Evolutionary conservation across 2,888 invertebrate species (phyloP).

Genomic region (Noctua janthe): DNA sequence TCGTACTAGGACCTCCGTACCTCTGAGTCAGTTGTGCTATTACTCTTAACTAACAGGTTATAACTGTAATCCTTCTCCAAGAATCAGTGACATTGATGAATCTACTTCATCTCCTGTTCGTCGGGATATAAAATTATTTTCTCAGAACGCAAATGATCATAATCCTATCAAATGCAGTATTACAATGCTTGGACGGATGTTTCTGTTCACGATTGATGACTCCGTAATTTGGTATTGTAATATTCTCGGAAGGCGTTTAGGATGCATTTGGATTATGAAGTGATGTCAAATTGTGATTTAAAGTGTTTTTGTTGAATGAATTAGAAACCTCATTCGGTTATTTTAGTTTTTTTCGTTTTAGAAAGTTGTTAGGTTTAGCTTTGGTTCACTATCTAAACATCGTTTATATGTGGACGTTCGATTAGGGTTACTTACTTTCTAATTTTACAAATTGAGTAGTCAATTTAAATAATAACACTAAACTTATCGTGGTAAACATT

Average conservation of each 20-base stretch:
- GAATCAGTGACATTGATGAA: conserved; percentile 68
- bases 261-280: conserved; percentile 32
- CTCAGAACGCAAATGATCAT: conserved; percentile 51
- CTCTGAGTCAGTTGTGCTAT: conserved; percentile 59
- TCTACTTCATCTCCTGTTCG: conserved; percentile 65
- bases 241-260: conserved; percentile 45
- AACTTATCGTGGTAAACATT: not conserved
- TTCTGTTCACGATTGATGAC: conserved; percentile 34
- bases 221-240: conserved; percentile 31
- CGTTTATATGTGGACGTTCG: not conserved
- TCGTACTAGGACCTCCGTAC: conserved; percentile 2
- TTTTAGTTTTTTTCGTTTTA: conserved; percentile 10
- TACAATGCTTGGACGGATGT: conserved; percentile 38
- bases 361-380: not conserved
- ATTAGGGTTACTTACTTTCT: not conserved
- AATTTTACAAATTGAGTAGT: not conserved
- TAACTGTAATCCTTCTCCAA: conserved; percentile 62
- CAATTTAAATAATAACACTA: not conserved
- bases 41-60: conserved; percentile 55
- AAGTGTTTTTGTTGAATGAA: conserved; percentile 36
- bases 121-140: conserved; percentile 57
- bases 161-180: conserved; percentile 46
- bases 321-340: conserved; percentile 4
- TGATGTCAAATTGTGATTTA: conserved; percentile 39
- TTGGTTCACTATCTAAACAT: not conserved